Conservation (phyloP, 1,140 invertebrate genomes). For the Sminthurinus signatus region DNA sequence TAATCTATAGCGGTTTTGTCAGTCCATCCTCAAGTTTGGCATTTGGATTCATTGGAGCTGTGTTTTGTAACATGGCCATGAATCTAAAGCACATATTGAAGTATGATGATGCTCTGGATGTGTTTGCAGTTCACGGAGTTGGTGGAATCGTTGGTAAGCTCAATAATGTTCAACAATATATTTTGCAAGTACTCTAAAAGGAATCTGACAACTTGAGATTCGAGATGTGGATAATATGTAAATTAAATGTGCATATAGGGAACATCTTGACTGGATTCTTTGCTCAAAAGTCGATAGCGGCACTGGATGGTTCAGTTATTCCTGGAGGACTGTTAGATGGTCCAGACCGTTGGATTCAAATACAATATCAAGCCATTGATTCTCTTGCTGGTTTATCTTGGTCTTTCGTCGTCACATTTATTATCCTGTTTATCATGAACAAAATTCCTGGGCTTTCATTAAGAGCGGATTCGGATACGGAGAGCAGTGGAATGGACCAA, state of each 20-base stretch:
- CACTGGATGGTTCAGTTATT: slow-evolving; percentile 12
- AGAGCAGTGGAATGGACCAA: slow-evolving; percentile 13
- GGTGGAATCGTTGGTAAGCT: slow-evolving; percentile 41
- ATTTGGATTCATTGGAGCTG: slow-evolving; percentile 38
- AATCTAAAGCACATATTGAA: slow-evolving; percentile 31
- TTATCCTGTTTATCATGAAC: slow-evolving; percentile 36
- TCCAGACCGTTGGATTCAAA: slow-evolving; percentile 31
- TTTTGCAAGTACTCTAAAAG: too few species aligned
- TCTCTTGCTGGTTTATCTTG: slow-evolving; percentile 18
- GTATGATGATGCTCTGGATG: slow-evolving; percentile 40
- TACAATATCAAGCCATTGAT: slow-evolving; percentile 23
- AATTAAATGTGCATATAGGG: slow-evolving; percentile 19
- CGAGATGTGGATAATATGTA: background rate
- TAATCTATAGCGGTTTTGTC: slow-evolving; percentile 28
- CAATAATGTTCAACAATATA: too few species aligned
- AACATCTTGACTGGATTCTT: slow-evolving; percentile 33
- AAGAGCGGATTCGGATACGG: slow-evolving; percentile 13
- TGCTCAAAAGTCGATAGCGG: slow-evolving; percentile 23
- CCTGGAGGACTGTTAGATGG: slow-evolving; percentile 23
- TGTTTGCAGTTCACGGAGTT: slow-evolving; percentile 39
- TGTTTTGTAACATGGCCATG: slow-evolving; percentile 32
- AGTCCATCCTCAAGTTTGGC: slow-evolving; percentile 22
- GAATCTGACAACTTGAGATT: background rate
- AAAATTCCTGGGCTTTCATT: slow-evolving; percentile 38
- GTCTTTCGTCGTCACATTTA: slow-evolving; percentile 27